Evolutionary conservation across 2,113 vertebrate species (phyloP).

Genomic region (Ochotona curzoniae): DNA sequence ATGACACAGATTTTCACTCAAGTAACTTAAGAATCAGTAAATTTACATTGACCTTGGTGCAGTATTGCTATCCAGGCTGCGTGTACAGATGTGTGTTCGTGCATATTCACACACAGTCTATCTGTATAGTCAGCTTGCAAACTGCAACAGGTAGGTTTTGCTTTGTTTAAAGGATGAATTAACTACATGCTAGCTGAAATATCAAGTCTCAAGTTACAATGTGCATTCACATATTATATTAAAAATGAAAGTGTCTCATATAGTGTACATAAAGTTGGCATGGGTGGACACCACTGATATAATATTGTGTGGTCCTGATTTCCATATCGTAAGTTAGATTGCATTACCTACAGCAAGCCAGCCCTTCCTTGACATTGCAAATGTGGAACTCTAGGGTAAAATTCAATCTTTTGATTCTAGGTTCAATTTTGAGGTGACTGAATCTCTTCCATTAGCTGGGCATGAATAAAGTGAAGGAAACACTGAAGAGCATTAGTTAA

Average conservation of each 20-base stretch:
- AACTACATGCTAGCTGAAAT: not conserved
- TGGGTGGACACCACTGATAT: not conserved
- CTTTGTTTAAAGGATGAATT: not conserved
- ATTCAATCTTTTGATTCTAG: too few species aligned
- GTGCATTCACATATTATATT: not conserved
- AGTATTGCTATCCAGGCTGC: not conserved
- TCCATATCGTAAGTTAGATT: not conserved
- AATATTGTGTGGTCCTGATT: not conserved
- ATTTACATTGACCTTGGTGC: not conserved
- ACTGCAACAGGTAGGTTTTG: not conserved
- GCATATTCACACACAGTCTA: not conserved
- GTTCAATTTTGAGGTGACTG: not conserved
- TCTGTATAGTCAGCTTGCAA: not conserved
- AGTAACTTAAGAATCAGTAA: not conserved
- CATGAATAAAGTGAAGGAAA: not conserved
- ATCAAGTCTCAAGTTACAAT: not conserved
- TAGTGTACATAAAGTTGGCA: fast-evolving
- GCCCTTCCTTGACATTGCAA: not conserved
- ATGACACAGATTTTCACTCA: not conserved
- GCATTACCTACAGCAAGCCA: not conserved
- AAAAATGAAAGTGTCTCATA: not conserved
- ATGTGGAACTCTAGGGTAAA: not conserved
- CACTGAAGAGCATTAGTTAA: not conserved
- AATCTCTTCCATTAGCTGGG: not conserved
- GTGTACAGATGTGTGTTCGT: not conserved